Conservation (phyloP, 2,797 vertebrate genomes). For the Tokudaia muenninki region DNA sequence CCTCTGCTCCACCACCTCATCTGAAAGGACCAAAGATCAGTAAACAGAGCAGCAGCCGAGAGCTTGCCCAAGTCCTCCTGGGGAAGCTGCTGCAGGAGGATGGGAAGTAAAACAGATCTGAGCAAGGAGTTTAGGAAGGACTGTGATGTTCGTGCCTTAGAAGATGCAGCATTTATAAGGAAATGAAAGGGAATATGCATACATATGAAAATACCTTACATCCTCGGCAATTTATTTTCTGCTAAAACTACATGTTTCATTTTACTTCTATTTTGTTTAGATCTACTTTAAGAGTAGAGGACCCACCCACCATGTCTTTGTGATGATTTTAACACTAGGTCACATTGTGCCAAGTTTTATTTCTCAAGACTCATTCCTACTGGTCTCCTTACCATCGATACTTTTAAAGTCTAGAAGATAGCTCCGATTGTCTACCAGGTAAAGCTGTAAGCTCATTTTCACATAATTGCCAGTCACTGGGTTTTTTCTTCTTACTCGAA, state of each 20-base stretch:
- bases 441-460: constrained; percentile 99
- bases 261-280: constrained; percentile 54
- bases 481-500: constrained; percentile 97
- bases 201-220: background rate
- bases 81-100: background rate
- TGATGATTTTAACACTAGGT: constrained; percentile 52
- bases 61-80: background rate
- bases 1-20: constrained; percentile 95
- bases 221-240: constrained; percentile 37
- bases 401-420: constrained; percentile 99
- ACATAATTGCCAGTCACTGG: constrained; percentile 97
- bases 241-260: background rate
- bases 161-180: background rate
- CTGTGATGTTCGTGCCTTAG: background rate
- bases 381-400: constrained; percentile 93
- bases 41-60: background rate
- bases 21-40: constrained; percentile 84
- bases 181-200: background rate
- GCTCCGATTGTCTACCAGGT: constrained; percentile 98
- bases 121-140: background rate
- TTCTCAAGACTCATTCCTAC: background rate
- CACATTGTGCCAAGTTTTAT: constrained; percentile 35
- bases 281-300: constrained; percentile 43
- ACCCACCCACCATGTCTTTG: constrained; percentile 56
- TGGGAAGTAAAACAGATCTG: background rate